phyloP scores from a whole-genome alignment of 2,113 vertebrate genomes.

The Megalops atlanticus region DNA sequence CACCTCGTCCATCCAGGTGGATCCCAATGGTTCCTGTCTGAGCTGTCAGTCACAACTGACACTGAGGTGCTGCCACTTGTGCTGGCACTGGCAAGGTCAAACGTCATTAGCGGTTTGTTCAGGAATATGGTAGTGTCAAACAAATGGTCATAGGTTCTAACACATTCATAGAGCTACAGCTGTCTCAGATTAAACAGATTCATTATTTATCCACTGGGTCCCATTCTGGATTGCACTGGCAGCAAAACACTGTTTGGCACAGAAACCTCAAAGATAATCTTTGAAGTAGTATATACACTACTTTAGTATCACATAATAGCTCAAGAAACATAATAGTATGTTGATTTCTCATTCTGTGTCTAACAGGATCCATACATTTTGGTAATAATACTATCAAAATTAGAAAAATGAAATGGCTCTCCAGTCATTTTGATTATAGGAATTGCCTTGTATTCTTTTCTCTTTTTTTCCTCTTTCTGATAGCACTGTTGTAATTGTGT shows the following conservation, averaged over 20 bases:
- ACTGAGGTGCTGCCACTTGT: not conserved
- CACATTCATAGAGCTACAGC: not conserved
- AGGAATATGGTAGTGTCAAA: not conserved
- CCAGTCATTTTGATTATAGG: too few species aligned
- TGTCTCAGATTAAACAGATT: not conserved
- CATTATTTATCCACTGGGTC: not conserved
- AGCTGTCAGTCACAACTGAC: not conserved
- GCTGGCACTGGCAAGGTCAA: slow-evolving; percentile 6
- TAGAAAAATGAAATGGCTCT: too few species aligned
- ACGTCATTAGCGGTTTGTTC: not conserved
- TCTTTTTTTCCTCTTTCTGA: too few species aligned
- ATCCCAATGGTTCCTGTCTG: not conserved
- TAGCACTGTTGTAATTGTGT: too few species aligned
- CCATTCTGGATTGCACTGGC: not conserved
- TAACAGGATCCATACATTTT: too few species aligned
- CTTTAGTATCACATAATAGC: not conserved
- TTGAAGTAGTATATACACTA: not conserved
- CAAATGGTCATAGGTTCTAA: not conserved
- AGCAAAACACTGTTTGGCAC: not conserved
- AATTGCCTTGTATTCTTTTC: too few species aligned
- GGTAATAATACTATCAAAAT: too few species aligned
- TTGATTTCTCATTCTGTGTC: too few species aligned
- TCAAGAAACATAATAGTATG: too few species aligned
- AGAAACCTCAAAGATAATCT: not conserved
- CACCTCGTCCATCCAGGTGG: not conserved